Conservation (phyloP, 2,888 invertebrate genomes). For the Drosophila macrospina region DNA sequence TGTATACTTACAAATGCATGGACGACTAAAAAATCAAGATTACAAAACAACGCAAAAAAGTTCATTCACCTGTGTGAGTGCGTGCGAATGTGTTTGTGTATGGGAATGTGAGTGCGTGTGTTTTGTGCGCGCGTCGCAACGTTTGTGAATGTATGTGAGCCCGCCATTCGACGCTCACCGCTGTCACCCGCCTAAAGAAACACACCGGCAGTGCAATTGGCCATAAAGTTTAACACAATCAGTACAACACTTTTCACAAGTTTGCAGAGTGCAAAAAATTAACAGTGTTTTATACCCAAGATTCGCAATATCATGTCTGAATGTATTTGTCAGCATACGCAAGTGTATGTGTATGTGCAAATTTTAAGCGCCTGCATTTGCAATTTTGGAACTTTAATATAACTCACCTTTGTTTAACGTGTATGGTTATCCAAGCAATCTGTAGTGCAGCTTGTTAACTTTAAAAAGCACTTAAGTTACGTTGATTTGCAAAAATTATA, state of each 20-base stretch:
- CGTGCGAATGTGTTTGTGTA: constrained; percentile 45
- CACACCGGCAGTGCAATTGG: constrained; percentile 55
- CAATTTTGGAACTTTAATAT: not conserved
- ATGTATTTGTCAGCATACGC: constrained; percentile 20
- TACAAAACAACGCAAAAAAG: constrained; percentile 81
- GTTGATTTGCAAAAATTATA: constrained; percentile 49
- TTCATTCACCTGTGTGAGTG: constrained; percentile 80
- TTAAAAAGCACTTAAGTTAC: constrained; percentile 27
- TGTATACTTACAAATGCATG: constrained; percentile 5
- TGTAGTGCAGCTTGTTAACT: constrained; percentile 1
- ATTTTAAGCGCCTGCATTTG: not conserved
- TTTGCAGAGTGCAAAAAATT: constrained; percentile 30
- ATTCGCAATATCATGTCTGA: constrained; percentile 61
- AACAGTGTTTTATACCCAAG: constrained; percentile 44
- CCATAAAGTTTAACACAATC: constrained; percentile 36
- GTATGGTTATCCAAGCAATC: constrained; percentile 12
- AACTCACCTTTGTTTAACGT: constrained; percentile 35
- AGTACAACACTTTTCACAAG: constrained; percentile 36
- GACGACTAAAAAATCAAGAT: constrained; percentile 56
- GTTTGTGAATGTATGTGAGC: constrained; percentile 41
- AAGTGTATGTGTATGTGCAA: constrained; percentile 6
- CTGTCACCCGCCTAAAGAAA: constrained; percentile 47
- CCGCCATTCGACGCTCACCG: constrained; percentile 65
- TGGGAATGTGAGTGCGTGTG: constrained; percentile 44
- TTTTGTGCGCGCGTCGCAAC: constrained; percentile 50